These are phyloP conservation scores for Pseudobourletiella spinata DNA, from an alignment of 1,140 invertebrate genomes.

Conservation along the genomic window DNA sequence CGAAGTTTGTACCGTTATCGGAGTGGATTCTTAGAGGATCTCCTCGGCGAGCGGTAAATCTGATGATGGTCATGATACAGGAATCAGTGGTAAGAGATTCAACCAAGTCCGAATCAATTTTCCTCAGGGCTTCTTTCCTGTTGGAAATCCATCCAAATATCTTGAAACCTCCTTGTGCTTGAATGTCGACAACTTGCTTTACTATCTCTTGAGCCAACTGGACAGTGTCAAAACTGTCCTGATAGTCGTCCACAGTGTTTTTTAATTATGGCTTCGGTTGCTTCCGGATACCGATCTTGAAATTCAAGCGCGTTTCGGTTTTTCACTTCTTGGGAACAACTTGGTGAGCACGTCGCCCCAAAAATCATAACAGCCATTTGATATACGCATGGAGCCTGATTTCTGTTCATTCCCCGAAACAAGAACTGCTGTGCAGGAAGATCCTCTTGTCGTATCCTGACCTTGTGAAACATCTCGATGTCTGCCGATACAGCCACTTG, in stretches of 20 bases:
- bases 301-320: constrained; percentile 5
- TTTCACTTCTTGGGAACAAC: neutral
- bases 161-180: constrained; percentile 4
- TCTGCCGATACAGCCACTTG: too few species aligned
- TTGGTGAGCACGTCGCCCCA: constrained; percentile 20
- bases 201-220: constrained; percentile 14
- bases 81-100: too few species aligned
- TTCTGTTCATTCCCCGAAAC: constrained; percentile 13
- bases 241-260: constrained; percentile 25
- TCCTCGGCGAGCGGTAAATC: too few species aligned
- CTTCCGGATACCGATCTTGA: constrained; percentile 4
- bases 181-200: neutral
- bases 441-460: neutral
- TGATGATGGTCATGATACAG: too few species aligned
- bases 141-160: constrained; percentile 11
- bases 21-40: too few species aligned
- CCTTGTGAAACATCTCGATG: neutral
- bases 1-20: too few species aligned
- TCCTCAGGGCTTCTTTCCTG: neutral
- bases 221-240: constrained; percentile 13
- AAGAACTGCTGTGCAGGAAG: constrained; percentile 10
- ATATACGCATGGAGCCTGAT: neutral
- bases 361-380: constrained; percentile 17
- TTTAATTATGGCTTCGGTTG: neutral
- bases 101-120: too few species aligned